A percentile compares a stretch with the other conserved stretches of the same genome.
Evolutionary conservation across 2,797 vertebrate species (phyloP).

Genomic region (Sebastes dallii): DNA sequence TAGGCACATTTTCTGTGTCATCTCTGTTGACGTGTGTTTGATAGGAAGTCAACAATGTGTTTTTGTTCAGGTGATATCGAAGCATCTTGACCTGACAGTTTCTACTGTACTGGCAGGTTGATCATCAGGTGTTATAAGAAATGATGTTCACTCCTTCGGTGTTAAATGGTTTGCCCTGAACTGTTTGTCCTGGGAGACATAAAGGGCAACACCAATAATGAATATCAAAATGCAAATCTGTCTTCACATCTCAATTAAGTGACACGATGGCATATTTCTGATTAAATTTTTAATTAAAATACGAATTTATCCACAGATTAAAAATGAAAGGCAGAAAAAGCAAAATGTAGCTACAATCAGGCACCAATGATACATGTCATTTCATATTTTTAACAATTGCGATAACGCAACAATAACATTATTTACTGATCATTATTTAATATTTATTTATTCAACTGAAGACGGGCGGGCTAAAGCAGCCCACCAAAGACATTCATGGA

Average conservation of each 20-base stretch:
- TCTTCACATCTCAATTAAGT: constrained; percentile 5
- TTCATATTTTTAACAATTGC: constrained; percentile 83
- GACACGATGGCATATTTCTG: constrained; percentile 66
- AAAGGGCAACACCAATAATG: not conserved
- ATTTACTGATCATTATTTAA: constrained; percentile 80
- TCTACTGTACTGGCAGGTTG: not conserved
- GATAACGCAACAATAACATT: constrained; percentile 87
- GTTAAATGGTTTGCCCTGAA: not conserved
- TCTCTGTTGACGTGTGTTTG: not conserved
- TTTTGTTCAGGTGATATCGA: not conserved
- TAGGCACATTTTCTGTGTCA: not conserved
- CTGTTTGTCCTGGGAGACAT: not conserved
- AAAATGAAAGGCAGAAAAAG: constrained; percentile 87
- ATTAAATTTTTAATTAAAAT: constrained; percentile 87
- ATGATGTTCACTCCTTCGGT: not conserved
- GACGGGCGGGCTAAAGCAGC: constrained; percentile 68
- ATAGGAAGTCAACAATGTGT: not conserved
- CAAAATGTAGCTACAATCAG: constrained; percentile 87
- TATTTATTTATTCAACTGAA: constrained; percentile 81
- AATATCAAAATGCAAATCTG: not conserved
- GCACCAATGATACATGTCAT: constrained; percentile 86
- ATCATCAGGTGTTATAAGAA: not conserved
- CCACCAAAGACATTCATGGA: constrained; percentile 79
- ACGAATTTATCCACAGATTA: constrained; percentile 88
- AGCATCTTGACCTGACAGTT: not conserved